Evolutionary conservation across 2,113 vertebrate species (phyloP).

Genomic region (Rhinichthys klamathensis): DNA sequence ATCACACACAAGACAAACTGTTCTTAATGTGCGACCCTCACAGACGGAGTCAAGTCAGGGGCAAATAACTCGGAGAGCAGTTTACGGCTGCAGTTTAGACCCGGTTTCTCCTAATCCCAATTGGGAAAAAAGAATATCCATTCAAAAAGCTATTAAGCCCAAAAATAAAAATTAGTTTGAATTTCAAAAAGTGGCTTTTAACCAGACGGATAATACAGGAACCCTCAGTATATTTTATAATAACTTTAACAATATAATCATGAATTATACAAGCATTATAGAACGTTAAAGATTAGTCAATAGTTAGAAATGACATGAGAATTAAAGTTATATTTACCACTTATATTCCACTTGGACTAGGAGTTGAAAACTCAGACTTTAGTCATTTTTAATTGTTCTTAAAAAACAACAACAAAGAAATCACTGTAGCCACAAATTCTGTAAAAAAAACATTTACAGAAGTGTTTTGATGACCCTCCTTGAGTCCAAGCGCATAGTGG

Average conservation of each 20-base stretch:
- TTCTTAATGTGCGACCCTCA: not conserved
- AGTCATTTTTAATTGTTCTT: not conserved
- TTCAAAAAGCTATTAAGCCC: not conserved
- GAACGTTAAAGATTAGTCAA: not conserved
- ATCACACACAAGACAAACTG: conserved; percentile 23
- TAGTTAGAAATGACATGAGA: not conserved
- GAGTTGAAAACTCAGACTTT: not conserved
- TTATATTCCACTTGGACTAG: not conserved
- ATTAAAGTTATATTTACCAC: not conserved
- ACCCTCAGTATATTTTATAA: too few species aligned
- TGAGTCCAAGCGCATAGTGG: conserved; percentile 47
- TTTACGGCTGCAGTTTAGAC: too few species aligned
- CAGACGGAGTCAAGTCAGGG: not conserved
- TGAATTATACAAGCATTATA: not conserved
- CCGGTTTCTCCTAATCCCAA: not conserved
- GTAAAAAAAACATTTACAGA: conserved; percentile 11
- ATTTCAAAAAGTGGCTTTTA: not conserved
- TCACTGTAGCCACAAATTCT: not conserved
- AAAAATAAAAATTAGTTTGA: not conserved
- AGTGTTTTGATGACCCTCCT: conserved; percentile 45
- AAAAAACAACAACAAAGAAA: not conserved
- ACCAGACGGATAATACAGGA: too few species aligned
- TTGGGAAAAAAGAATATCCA: not conserved
- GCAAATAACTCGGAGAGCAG: conserved; percentile 2
- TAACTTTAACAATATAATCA: too few species aligned